A percentile compares a stretch with the other conserved stretches of the same genome.
These are phyloP conservation scores for Drosophila willistoni DNA, from an alignment of 1,140 invertebrate species.

Conservation along the genomic window DNA sequence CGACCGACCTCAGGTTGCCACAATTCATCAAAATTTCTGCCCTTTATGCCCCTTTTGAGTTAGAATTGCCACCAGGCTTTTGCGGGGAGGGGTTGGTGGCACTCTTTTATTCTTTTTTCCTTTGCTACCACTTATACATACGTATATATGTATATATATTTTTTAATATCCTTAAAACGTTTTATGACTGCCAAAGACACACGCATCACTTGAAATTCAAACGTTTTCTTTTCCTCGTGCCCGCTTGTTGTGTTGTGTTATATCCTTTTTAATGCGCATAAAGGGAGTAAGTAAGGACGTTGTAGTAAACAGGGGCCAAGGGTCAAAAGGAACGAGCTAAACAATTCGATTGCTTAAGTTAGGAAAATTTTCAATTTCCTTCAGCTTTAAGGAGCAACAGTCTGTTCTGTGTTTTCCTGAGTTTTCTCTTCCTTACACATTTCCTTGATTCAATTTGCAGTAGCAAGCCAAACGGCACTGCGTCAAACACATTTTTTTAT, in stretches of 20 bases:
- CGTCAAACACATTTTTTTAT: constrained; percentile 50
- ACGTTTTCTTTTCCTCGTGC: constrained; percentile 21
- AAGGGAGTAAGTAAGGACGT: constrained; percentile 44
- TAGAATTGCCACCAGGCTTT: neutral
- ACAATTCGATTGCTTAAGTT: constrained; percentile 31
- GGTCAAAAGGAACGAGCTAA: constrained; percentile 25
- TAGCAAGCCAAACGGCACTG: constrained; percentile 30
- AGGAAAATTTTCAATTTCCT: constrained; percentile 1
- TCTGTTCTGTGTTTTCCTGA: neutral
- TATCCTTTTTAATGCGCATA: constrained; percentile 52
- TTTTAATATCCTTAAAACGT: constrained; percentile 64
- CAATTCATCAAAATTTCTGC: constrained; percentile 55
- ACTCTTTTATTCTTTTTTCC: neutral
- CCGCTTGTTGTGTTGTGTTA: constrained; percentile 9
- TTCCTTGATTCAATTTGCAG: constrained; percentile 47
- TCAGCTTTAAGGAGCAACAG: constrained; percentile 36
- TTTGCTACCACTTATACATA: constrained; percentile 32
- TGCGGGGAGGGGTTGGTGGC: neutral
- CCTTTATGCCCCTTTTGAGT: constrained; percentile 17
- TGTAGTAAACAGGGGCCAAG: constrained; percentile 3
- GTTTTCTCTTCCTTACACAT: constrained; percentile 1
- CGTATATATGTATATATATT: constrained; percentile 22
- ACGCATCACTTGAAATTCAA: constrained; percentile 53
- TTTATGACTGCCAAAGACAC: constrained; percentile 53
- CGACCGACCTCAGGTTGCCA: constrained; percentile 34